Base-by-base conservation (phyloP, 53 echinoderm and acorn worm genomes). In the Mesocentrotus franciscanus region DNA sequence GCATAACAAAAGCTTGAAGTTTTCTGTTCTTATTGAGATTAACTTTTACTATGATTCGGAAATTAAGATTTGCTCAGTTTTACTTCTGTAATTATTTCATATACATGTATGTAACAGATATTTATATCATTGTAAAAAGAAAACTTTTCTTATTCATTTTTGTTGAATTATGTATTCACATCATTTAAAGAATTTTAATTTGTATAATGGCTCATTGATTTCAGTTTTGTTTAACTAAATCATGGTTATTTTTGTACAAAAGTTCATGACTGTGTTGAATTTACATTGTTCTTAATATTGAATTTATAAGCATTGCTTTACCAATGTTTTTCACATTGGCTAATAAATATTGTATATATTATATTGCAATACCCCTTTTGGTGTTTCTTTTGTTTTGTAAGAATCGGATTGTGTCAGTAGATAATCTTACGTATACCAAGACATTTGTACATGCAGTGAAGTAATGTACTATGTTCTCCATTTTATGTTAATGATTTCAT, bases 331-430 rank as follows among this genome's bases (percentile, higher is more conserved):
- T 30, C 13, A 34, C 15, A 78, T 78, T 11, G 34, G 34, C 32
- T 78, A 34, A 78, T 78, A 78, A 78, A 78, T 78, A 13, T 33
- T 78, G 78, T 68, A 68, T 6, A 68, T 78, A 78, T 78, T 78
- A 33, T 78, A 78, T 78, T 78, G 34, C 12, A 78, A 78, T 78
- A 34, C 30, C 78, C 9, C 13, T 10, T 33, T 78, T 16, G 34
- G 27, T 5, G 7, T 20, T 68, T 26, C 66, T 17, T 68, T 68
- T 24, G 8, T 68, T 68, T 68, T 68, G 7, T 4, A 8, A 24
- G 24, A 68, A 68, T 26, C 49, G 0, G 68, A 68, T 24, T 68
- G 24, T 68, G 22, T 68, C 24, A 49, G 49, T 49, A 49, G 49
- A 49, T 49, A 49, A 49, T 49, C 49, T 49, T 39, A 3, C 39